Evolutionary conservation across 1,140 invertebrate species (phyloP).

Genomic region (Lordiphosa stackelbergi): DNA sequence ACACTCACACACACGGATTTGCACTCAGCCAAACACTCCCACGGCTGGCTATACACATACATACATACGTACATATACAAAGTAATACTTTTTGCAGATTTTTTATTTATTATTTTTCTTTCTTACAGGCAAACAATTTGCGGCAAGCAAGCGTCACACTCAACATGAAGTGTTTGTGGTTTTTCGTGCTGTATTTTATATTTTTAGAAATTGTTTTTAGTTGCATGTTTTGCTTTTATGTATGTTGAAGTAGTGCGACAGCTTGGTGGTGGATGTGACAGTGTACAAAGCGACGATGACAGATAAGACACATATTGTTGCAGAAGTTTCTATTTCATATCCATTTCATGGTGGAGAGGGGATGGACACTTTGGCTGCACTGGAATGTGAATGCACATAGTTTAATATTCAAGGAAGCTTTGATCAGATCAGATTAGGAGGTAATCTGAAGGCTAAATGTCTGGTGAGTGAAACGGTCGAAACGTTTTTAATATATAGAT

Average conservation of each 20-base stretch:
- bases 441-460: no score
- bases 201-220: slow-evolving; percentile 71
- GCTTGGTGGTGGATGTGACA: slow-evolving; percentile 17
- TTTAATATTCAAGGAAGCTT: no score
- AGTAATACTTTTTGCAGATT: slow-evolving; percentile 50
- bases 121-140: slow-evolving; percentile 39
- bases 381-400: neutral
- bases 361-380: no score
- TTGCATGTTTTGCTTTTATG: slow-evolving; percentile 55
- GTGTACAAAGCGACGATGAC: slow-evolving; percentile 33
- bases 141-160: slow-evolving; percentile 41
- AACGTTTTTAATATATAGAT: no score
- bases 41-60: neutral
- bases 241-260: slow-evolving; percentile 30
- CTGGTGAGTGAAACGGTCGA: neutral
- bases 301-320: slow-evolving; percentile 61
- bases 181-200: slow-evolving; percentile 62
- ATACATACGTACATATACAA: slow-evolving; percentile 16
- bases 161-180: slow-evolving; percentile 65
- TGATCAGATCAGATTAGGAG: no score
- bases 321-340: slow-evolving; percentile 5
- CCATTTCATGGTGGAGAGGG: no score
- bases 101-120: slow-evolving; percentile 68
- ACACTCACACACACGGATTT: slow-evolving; percentile 12
- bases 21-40: slow-evolving; percentile 30